phyloP scores from a whole-genome alignment of 2,888 invertebrate genomes.

The Trachelus tabidus region DNA sequence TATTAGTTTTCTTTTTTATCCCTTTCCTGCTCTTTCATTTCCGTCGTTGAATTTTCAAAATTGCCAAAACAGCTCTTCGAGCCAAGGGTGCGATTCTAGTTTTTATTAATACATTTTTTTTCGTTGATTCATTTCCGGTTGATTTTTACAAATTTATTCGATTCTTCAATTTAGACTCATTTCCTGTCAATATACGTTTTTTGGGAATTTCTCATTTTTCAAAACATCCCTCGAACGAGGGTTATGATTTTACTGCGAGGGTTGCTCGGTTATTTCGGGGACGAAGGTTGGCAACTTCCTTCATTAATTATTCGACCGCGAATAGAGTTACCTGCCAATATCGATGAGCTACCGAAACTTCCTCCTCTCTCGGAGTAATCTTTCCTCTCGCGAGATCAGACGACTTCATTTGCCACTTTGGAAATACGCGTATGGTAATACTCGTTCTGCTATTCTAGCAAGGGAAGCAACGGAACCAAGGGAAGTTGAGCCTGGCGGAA shows the following conservation, averaged over 20 bases:
- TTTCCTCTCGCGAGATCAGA: neutral
- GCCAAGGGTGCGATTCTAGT: neutral
- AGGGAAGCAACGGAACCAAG: neutral
- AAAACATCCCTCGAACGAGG: neutral
- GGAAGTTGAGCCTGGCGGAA: neutral
- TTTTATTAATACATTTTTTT: neutral
- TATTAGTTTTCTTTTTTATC: neutral
- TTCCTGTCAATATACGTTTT: neutral
- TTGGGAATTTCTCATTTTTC: neutral
- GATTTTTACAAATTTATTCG: neutral
- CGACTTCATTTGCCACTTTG: neutral
- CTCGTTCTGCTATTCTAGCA: neutral
- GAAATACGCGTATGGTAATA: neutral
- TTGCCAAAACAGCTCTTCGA: neutral
- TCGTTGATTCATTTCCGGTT: too few relatives aligned
- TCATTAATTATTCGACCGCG: neutral
- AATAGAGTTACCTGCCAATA: neutral
- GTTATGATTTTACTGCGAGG: neutral
- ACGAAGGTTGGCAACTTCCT: neutral
- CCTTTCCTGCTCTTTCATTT: neutral
- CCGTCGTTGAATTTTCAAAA: neutral
- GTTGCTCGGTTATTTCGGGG: neutral
- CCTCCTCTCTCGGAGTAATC: neutral
- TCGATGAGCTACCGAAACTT: neutral
- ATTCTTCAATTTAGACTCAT: neutral